phyloP scores from a whole-genome alignment of 2,888 invertebrate genomes.

The Diplolepis rosae region DNA sequence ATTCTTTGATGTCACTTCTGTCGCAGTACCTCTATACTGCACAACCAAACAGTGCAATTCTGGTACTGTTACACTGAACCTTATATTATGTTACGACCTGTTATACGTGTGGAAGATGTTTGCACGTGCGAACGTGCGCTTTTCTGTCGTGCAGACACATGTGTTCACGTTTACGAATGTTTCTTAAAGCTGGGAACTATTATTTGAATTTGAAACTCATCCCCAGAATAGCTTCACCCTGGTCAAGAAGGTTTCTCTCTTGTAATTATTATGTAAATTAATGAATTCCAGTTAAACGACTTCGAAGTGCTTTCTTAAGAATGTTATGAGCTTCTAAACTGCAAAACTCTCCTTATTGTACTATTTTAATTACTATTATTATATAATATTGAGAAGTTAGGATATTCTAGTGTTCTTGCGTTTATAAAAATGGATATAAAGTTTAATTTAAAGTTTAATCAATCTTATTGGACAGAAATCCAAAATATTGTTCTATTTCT shows the following conservation, averaged over 20 bases:
- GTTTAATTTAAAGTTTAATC: too few relatives aligned
- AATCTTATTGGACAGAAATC: too few relatives aligned
- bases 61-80: constrained; percentile 18
- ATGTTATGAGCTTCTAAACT: too few relatives aligned
- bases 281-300: too few relatives aligned
- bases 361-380: too few relatives aligned
- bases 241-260: neutral
- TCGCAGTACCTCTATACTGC: constrained; percentile 33
- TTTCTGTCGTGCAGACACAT: neutral
- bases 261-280: neutral
- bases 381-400: too few relatives aligned
- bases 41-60: constrained; percentile 33
- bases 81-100: constrained; percentile 37
- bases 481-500: too few relatives aligned
- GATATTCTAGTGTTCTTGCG: too few relatives aligned
- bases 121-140: constrained; percentile 37
- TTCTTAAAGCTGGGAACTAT: constrained; percentile 35
- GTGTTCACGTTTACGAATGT: constrained; percentile 28
- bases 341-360: too few relatives aligned
- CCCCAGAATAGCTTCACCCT: neutral
- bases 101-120: constrained; percentile 31
- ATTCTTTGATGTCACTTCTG: constrained; percentile 43
- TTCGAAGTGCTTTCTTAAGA: too few relatives aligned
- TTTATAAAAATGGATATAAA: too few relatives aligned
- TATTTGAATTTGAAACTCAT: constrained; percentile 39